These are phyloP conservation scores for Mya arenaria DNA, from an alignment of 1,140 invertebrate species.

Conservation along the genomic window DNA sequence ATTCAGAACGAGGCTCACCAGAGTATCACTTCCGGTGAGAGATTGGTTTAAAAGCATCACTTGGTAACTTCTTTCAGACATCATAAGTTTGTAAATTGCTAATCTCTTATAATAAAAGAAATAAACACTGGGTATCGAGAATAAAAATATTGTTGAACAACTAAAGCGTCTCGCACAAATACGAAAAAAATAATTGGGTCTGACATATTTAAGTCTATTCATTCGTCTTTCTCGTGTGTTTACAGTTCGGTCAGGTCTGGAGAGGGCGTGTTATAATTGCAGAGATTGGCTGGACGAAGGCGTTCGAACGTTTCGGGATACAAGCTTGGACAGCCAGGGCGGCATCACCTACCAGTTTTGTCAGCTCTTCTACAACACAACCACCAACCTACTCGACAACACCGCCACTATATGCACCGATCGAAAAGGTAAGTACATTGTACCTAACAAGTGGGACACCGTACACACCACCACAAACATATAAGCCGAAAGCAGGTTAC, in stretches of 20 bases:
- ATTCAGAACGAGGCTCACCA: neutral
- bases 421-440: neutral
- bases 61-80: too few species aligned
- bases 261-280: neutral
- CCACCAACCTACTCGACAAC: neutral
- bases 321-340: neutral
- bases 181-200: too few species aligned
- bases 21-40: neutral
- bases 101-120: too few species aligned
- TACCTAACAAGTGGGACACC: too few species aligned
- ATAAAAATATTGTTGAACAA: too few species aligned
- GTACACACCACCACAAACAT: too few species aligned
- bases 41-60: too few species aligned
- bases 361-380: neutral
- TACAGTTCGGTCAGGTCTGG: neutral
- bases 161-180: too few species aligned
- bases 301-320: neutral
- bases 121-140: too few species aligned
- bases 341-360: neutral
- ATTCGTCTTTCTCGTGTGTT: neutral
- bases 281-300: neutral
- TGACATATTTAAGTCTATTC: too few species aligned
- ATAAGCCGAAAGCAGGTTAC: too few species aligned
- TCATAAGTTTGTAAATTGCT: too few species aligned
- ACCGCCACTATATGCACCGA: neutral